Evolutionary conservation across 2,888 invertebrate species (phyloP).

Genomic region (Pollenia labialis): DNA sequence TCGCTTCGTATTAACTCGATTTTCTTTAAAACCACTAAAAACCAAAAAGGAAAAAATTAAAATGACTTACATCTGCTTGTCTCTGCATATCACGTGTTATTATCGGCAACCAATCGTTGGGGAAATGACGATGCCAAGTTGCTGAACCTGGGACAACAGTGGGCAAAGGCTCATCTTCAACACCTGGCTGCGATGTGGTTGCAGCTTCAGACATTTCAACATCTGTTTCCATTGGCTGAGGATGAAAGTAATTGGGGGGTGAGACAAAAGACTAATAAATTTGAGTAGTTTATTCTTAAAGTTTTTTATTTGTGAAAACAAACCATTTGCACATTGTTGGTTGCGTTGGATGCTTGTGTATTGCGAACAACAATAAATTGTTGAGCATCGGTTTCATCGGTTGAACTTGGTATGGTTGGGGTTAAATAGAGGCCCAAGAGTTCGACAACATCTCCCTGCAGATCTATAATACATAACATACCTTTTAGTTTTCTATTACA

Average conservation of each 20-base stretch:
- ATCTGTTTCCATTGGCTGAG: slow-evolving; percentile 85
- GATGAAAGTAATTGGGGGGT: slow-evolving; percentile 65
- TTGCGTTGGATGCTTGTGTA: slow-evolving; percentile 32
- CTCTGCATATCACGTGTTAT: slow-evolving; percentile 91
- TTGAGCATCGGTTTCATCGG: slow-evolving; percentile 77
- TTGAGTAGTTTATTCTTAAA: slow-evolving; percentile 8
- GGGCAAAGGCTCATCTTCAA: slow-evolving; percentile 83
- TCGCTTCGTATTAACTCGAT: too few species aligned
- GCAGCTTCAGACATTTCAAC: slow-evolving; percentile 80
- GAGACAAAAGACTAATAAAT: slow-evolving; percentile 65
- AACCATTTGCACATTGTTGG: slow-evolving; percentile 61
- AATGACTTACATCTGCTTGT: slow-evolving; percentile 85
- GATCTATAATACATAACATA: slow-evolving; percentile 75
- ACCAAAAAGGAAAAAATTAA: not conserved
- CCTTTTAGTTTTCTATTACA: not conserved
- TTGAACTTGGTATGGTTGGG: slow-evolving; percentile 77
- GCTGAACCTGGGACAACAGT: slow-evolving; percentile 86
- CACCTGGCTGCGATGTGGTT: slow-evolving; percentile 73
- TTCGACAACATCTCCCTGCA: slow-evolving; percentile 79
- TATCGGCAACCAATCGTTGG: slow-evolving; percentile 94
- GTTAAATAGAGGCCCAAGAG: slow-evolving; percentile 79
- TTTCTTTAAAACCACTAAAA: too few species aligned
- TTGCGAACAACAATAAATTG: slow-evolving; percentile 80
- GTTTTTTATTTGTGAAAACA: not conserved
- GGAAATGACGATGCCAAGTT: slow-evolving; percentile 87